phyloP scores from a whole-genome alignment of 1,140 invertebrate genomes.

The Drosophila neocordata region DNA sequence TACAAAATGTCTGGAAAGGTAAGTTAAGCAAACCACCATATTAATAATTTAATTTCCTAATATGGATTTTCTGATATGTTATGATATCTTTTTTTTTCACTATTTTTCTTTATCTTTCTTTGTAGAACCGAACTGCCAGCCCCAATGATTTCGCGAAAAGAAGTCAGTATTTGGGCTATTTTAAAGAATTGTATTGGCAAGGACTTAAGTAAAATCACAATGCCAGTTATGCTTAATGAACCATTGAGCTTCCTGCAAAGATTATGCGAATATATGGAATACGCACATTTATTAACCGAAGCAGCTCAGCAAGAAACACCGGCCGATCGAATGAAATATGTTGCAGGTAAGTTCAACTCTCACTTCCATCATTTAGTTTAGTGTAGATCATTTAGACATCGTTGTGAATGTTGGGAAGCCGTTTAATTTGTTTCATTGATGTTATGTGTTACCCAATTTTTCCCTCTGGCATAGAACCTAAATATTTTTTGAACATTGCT shows the following conservation, averaged over 20 bases:
- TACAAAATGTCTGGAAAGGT: constrained; percentile 14
- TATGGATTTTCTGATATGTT: too few species aligned
- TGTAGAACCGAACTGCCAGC: constrained; percentile 91
- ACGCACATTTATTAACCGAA: constrained; percentile 91
- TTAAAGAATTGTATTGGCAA: constrained; percentile 97
- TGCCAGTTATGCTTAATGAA: constrained; percentile 99
- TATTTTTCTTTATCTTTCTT: neutral
- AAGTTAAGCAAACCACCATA: neutral
- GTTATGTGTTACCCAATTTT: neutral
- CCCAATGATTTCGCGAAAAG: constrained; percentile 92
- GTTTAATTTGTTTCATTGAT: neutral
- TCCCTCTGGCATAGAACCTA: neutral
- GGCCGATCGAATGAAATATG: constrained; percentile 89
- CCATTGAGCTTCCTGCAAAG: constrained; percentile 97
- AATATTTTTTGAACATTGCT: neutral
- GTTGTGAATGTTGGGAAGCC: neutral
- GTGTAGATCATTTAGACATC: constrained; percentile 16
- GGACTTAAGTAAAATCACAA: constrained; percentile 98
- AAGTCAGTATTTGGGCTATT: constrained; percentile 97
- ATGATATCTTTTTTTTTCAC: constrained; percentile 39
- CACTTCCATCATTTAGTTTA: neutral
- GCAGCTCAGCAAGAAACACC: constrained; percentile 91
- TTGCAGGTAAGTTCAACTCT: constrained; percentile 83
- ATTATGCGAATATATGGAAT: constrained; percentile 97
- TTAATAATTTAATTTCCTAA: neutral